A percentile compares a stretch with the other conserved stretches of the same genome.
Conservation (phyloP, 2,113 vertebrate genomes). For the Gracilinanus agilis region DNA sequence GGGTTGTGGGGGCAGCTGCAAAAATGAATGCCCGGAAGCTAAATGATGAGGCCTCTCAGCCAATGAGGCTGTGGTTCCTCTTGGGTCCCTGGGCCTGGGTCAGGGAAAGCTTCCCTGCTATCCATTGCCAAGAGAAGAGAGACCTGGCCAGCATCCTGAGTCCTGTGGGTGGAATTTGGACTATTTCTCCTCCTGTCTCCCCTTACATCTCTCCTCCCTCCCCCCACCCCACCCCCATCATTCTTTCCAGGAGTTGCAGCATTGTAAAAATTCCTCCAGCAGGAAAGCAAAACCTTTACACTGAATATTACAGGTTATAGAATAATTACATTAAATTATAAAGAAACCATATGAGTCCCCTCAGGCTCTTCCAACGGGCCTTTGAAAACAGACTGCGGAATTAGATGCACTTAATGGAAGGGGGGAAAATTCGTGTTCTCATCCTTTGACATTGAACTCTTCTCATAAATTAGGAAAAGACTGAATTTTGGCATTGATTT, state of each 20-base stretch:
- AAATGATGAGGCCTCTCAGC: neutral
- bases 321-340: neutral
- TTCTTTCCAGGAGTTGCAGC: neutral
- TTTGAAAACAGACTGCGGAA: neutral
- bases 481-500: neutral
- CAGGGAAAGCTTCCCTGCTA: neutral
- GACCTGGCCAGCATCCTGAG: neutral
- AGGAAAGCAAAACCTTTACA: neutral
- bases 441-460: neutral
- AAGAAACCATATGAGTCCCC: conserved; percentile 1
- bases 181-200: neutral
- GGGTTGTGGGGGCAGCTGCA: neutral
- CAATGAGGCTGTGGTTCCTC: neutral
- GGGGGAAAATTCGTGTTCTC: neutral
- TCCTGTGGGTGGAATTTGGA: neutral
- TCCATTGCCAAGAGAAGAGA: neutral
- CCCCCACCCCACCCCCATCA: neutral
- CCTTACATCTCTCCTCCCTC: neutral
- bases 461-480: neutral
- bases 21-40: neutral
- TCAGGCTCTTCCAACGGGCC: neutral
- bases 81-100: neutral
- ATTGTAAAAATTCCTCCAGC: conserved; percentile 1
- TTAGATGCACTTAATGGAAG: conserved; percentile 7
- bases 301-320: conserved; percentile 16